phyloP scores from a whole-genome alignment of 1,140 invertebrate genomes.

The Ceratina australensis region DNA sequence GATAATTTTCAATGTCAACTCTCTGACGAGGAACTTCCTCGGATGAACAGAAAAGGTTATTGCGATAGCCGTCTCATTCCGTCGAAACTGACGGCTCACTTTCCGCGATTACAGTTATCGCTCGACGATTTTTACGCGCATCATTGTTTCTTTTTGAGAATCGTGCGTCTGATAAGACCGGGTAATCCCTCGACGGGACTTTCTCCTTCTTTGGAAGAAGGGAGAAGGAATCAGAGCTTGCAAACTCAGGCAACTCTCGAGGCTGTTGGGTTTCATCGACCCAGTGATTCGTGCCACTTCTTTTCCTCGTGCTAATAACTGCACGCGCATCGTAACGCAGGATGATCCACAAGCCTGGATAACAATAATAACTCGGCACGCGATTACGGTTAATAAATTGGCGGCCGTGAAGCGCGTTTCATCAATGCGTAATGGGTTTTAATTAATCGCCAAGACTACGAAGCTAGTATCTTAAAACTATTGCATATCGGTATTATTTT shows the following conservation, averaged over 20 bases:
- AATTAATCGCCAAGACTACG: neutral
- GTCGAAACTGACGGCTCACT: no score
- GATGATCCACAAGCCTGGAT: slow-evolving; percentile 11
- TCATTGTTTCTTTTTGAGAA: neutral
- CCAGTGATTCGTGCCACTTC: slow-evolving; percentile 60
- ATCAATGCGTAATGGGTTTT: neutral
- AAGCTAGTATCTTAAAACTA: no score
- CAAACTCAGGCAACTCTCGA: slow-evolving; percentile 53
- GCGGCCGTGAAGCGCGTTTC: neutral
- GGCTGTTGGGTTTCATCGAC: slow-evolving; percentile 56
- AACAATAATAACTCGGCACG: slow-evolving; percentile 16
- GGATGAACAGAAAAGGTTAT: no score
- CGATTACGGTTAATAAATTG: slow-evolving; percentile 2
- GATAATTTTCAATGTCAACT: no score
- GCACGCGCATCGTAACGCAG: neutral
- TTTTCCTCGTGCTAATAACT: slow-evolving; percentile 44
- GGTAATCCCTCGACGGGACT: slow-evolving; percentile 16
- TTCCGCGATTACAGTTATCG: no score
- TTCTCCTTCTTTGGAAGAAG: slow-evolving; percentile 53
- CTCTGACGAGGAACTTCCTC: no score
- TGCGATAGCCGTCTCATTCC: no score
- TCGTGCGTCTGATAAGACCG: no score
- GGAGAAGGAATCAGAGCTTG: slow-evolving; percentile 56
- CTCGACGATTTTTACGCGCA: no score
- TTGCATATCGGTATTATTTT: neutral